These are phyloP conservation scores for Papilio polytes DNA, from an alignment of 1,140 invertebrate genomes.

Conservation along the genomic window DNA sequence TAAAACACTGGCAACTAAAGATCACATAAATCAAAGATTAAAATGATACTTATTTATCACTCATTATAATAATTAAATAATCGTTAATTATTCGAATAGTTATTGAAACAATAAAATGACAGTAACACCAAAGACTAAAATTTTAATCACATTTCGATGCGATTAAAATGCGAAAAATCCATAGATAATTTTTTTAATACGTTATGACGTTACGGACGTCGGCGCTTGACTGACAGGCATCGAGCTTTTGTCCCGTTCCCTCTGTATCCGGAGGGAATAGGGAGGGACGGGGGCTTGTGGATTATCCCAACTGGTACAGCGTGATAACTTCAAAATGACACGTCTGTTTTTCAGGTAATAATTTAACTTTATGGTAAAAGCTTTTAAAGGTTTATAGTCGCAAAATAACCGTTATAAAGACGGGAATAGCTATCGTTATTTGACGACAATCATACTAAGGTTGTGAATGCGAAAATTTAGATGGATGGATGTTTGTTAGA, in stretches of 20 bases:
- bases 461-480: too few species aligned
- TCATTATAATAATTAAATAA: not conserved
- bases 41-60: not conserved
- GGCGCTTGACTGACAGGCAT: constrained; percentile 59
- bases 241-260: constrained; percentile 53
- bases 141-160: not conserved
- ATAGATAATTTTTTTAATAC: constrained; percentile 40
- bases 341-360: constrained; percentile 36
- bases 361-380: constrained; percentile 24
- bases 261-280: constrained; percentile 59
- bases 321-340: constrained; percentile 48
- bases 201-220: constrained; percentile 52
- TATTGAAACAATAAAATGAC: not conserved
- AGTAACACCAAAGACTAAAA: not conserved
- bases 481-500: too few species aligned
- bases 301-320: constrained; percentile 47
- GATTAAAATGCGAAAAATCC: constrained; percentile 22
- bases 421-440: not conserved
- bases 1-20: not conserved
- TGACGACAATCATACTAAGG: too few species aligned
- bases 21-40: not conserved
- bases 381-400: not conserved
- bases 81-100: not conserved
- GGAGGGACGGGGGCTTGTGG: constrained; percentile 54
- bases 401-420: not conserved